Base-by-base conservation (phyloP, 2,113 vertebrate genomes). In the Apus apus region DNA sequence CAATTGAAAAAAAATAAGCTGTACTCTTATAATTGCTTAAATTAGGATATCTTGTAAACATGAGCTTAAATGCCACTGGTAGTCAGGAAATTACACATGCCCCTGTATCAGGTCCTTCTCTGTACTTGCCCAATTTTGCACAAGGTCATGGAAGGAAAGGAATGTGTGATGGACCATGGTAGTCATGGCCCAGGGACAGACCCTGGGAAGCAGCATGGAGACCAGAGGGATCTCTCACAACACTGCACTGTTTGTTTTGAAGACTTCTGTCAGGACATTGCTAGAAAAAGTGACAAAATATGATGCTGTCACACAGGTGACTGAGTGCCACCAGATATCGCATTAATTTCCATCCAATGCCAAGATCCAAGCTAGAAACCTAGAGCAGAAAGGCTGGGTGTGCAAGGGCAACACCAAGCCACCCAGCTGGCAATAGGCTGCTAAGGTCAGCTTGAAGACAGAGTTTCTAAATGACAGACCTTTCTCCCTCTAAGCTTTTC, bases 1-100 rank as follows among this genome's bases (percentile, higher is more conserved):
- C 0, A 1, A 20, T 1, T 40, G 1, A 9, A 14, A 22, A 21
- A 29, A 58, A 78, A 34, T 3, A 43, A 43, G 11, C 5, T 40
- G 2, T 36, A 62, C 4, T 51, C 6, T 45, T 38, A 51, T 13
- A 72, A 56, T 67, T 61, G 3, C 32, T 43, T 29, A 11, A 58
- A 43, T 43, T 14, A 43, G 40, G 40, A 43, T 43, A 43, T 43
- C 40, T 43, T 43, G 40, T 43, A 34, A 46, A 46, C 45, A 46
- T 19, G 40, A 72, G 5, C 15, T 57, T 56, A 67, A 57, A 40
- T 19, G 21, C 10, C 16, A 21, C 13, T 22, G 32, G 7, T 4
- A 32, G 36, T 29, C 40, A 27, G 30, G 5, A 83, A 18, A 22
- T 32, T 29, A 32, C 8, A 13, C 1, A 1, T 3, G 10, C 20